These are phyloP conservation scores for Drosophila mimetica DNA, from an alignment of 2,888 invertebrate genomes.

Conservation along the genomic window DNA sequence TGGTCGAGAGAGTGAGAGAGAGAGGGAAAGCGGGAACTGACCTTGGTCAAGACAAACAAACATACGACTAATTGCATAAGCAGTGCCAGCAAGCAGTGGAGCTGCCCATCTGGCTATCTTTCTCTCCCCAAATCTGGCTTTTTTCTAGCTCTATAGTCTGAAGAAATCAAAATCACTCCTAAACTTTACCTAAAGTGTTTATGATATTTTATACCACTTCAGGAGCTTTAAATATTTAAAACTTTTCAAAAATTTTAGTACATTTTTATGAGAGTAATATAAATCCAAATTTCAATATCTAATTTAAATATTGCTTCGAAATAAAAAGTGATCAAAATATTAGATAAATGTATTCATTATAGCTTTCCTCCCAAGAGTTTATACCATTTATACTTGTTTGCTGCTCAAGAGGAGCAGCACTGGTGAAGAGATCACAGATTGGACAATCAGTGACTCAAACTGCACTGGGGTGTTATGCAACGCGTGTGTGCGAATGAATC, in stretches of 20 bases:
- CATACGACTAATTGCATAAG: slow-evolving; percentile 30
- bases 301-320: no score
- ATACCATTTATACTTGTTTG: no score
- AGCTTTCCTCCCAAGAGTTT: no score
- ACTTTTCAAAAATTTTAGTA: no score
- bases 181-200: no score
- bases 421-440: neutral
- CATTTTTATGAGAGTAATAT: no score
- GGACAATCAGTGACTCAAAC: neutral
- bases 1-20: slow-evolving; percentile 1
- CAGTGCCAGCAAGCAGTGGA: neutral
- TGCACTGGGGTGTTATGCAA: slow-evolving; percentile 25
- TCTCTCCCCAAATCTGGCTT: neutral
- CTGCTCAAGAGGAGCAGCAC: neutral
- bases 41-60: slow-evolving; percentile 15
- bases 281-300: no score
- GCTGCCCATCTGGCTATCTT: neutral
- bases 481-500: slow-evolving; percentile 22
- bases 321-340: no score
- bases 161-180: neutral
- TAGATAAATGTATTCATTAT: no score
- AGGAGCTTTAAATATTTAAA: no score
- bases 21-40: slow-evolving; percentile 18
- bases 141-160: neutral
- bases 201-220: no score